Conservation (phyloP, 2,113 vertebrate species). For the Menura novaehollandiae region DNA sequence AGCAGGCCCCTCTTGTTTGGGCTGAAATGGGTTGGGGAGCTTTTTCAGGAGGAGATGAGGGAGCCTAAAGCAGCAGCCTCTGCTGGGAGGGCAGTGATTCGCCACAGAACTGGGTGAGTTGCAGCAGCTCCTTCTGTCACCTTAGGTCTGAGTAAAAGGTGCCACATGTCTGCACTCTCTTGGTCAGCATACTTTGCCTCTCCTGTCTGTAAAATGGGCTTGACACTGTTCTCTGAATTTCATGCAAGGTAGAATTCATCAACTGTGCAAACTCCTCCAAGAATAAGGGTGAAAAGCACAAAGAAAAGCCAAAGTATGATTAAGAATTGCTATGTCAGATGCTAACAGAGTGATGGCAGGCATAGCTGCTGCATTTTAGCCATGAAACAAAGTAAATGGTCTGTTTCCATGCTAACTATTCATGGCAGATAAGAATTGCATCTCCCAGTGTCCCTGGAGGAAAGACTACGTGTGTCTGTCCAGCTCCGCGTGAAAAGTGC, state of each 20-base stretch:
- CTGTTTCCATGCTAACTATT: neutral
- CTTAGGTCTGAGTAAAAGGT: neutral
- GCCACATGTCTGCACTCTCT: accelerated
- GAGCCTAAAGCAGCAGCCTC: neutral
- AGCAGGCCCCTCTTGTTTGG: neutral
- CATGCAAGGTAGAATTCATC: neutral
- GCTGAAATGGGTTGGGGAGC: neutral
- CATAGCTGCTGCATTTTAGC: neutral
- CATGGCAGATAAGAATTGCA: neutral
- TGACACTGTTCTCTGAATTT: neutral
- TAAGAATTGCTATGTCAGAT: neutral
- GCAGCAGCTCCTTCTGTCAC: neutral
- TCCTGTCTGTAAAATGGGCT: neutral
- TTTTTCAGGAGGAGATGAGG: neutral
- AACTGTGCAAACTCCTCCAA: neutral
- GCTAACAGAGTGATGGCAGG: neutral
- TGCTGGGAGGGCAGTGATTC: neutral
- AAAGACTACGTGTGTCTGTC: neutral
- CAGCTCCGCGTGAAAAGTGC: neutral
- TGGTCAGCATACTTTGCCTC: neutral
- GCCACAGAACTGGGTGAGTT: accelerated
- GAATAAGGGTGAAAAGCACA: neutral
- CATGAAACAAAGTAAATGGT: neutral
- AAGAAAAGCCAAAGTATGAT: neutral
- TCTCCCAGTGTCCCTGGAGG: neutral